These are phyloP conservation scores for Yoshiicerus persimilis DNA, from an alignment of 1,140 invertebrate genomes.

Conservation along the genomic window DNA sequence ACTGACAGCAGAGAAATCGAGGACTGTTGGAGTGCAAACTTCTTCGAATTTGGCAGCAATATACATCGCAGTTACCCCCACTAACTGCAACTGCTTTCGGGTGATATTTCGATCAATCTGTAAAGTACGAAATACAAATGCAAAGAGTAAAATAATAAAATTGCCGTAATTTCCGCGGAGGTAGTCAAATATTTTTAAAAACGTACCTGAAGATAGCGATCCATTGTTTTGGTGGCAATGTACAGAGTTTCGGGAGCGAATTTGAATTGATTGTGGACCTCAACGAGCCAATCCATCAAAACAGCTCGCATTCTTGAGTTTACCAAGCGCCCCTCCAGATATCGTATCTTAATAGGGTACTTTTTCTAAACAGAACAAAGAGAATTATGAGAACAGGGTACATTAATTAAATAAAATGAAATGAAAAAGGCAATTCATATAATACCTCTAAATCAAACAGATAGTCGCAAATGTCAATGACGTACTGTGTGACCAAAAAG, in stretches of 20 bases:
- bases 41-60: slow-evolving; percentile 96
- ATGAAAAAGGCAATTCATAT: neutral
- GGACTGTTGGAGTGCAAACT: slow-evolving; percentile 82
- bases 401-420: neutral
- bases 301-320: slow-evolving; percentile 83
- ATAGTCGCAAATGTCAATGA: slow-evolving; percentile 82
- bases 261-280: slow-evolving; percentile 86
- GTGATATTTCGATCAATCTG: slow-evolving; percentile 62
- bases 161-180: neutral
- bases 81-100: slow-evolving; percentile 77
- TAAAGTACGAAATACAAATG: slow-evolving; percentile 22
- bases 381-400: neutral
- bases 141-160: neutral
- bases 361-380: slow-evolving; percentile 54
- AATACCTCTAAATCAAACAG: slow-evolving; percentile 68
- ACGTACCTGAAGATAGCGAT: slow-evolving; percentile 83
- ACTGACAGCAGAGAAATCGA: slow-evolving; percentile 89
- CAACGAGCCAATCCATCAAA: slow-evolving; percentile 90
- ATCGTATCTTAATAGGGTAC: slow-evolving; percentile 63
- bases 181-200: neutral
- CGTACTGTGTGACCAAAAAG: slow-evolving; percentile 75
- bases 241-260: slow-evolving; percentile 89
- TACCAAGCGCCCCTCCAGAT: slow-evolving; percentile 67
- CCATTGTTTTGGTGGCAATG: slow-evolving; percentile 82
- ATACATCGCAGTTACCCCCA: slow-evolving; percentile 87